Evolutionary conservation across 2,888 invertebrate species (phyloP).

Genomic region (Lasioglossum figueresi): DNA sequence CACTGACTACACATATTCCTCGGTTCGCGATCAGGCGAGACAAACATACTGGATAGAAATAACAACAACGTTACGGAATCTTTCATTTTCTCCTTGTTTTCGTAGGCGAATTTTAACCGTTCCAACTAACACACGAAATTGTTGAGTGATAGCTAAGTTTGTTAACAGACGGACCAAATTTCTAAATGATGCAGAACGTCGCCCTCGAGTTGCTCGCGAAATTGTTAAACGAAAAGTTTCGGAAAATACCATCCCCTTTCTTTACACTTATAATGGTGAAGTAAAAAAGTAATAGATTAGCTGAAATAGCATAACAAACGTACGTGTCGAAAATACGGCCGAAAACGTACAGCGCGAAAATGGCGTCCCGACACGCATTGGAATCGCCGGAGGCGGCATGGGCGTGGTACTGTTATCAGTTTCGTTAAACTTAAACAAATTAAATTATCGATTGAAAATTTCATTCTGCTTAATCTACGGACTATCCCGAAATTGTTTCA

Average conservation of each 20-base stretch:
- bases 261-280: background rate
- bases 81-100: background rate
- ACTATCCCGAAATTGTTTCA: too few relatives aligned
- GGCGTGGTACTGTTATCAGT: too few relatives aligned
- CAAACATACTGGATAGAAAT: background rate
- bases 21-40: background rate
- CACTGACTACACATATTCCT: slow-evolving; percentile 1
- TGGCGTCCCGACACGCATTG: background rate
- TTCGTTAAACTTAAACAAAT: too few relatives aligned
- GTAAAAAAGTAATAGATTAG: too few relatives aligned
- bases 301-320: background rate
- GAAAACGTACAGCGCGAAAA: background rate
- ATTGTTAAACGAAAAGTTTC: background rate
- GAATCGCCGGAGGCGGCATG: background rate
- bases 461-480: too few relatives aligned
- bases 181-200: background rate
- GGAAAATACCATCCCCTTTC: background rate
- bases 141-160: background rate
- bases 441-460: too few relatives aligned
- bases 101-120: background rate
- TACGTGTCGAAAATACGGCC: background rate
- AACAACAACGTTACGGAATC: background rate
- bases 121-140: background rate
- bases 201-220: background rate
- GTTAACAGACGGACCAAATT: background rate